These are phyloP conservation scores for Pseudomugil tenellus DNA, from an alignment of 2,797 vertebrate genomes.

Conservation along the genomic window DNA sequence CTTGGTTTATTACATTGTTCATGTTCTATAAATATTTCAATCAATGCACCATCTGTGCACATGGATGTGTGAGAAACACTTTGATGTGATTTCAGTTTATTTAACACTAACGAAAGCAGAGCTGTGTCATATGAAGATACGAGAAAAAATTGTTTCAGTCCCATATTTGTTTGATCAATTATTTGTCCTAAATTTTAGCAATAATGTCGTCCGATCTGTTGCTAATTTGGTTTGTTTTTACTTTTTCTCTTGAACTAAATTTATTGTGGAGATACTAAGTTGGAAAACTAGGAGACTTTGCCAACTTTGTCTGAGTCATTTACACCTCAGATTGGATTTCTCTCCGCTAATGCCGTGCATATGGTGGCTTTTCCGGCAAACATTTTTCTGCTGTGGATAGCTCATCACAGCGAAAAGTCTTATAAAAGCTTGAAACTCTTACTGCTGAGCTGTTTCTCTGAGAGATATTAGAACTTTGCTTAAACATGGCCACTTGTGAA, in stretches of 20 bases:
- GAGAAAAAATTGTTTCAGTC: constrained; percentile 17
- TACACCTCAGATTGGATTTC: constrained; percentile 11
- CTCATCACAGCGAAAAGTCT: constrained; percentile 6
- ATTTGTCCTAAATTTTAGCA: background rate
- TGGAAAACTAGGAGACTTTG: constrained; percentile 2
- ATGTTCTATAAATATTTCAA: constrained; percentile 6
- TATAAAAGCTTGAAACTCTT: background rate
- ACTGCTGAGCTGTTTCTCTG: background rate
- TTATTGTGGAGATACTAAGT: background rate
- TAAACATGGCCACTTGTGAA: constrained; percentile 10
- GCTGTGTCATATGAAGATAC: constrained; percentile 4
- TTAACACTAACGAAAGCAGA: constrained; percentile 16
- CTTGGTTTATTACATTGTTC: background rate
- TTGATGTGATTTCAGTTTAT: background rate
- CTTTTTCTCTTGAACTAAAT: background rate
- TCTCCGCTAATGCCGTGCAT: background rate
- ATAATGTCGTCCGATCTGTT: constrained; percentile 6
- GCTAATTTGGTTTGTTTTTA: background rate
- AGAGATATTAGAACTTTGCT: background rate
- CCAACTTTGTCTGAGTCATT: constrained; percentile 4
- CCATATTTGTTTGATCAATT: background rate
- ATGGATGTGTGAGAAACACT: constrained; percentile 1
- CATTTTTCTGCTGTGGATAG: background rate
- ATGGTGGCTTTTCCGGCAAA: background rate
- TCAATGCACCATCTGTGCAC: constrained; percentile 1